Conservation (phyloP, 2,797 vertebrate species). For the Gobio occitaniae region DNA sequence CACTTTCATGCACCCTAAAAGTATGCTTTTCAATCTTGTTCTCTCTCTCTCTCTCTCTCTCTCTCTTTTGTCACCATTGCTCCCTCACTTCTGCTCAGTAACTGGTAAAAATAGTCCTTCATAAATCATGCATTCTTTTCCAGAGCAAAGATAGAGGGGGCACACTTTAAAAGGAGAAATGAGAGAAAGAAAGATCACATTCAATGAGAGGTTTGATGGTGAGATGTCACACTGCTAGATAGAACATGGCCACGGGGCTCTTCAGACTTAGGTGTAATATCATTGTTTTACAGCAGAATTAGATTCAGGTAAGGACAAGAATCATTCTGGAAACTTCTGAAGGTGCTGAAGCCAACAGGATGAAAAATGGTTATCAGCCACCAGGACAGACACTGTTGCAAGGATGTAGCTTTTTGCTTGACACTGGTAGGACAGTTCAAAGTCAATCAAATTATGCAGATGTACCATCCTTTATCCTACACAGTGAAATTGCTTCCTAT, state of each 20-base stretch:
- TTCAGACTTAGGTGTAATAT: constrained; percentile 20
- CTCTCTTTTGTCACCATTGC: constrained; percentile 35
- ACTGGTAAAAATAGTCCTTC: constrained; percentile 87
- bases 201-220: constrained; percentile 52
- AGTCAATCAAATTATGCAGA: neutral
- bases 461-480: neutral
- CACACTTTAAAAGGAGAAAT: constrained; percentile 47
- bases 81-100: constrained; percentile 74
- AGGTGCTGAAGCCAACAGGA: neutral
- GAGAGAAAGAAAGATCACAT: constrained; percentile 47
- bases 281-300: constrained; percentile 31
- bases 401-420: neutral
- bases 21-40: constrained; percentile 57
- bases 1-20: constrained; percentile 45
- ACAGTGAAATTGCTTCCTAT: neutral
- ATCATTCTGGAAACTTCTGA: constrained; percentile 3
- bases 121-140: constrained; percentile 85
- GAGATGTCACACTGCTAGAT: constrained; percentile 34
- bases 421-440: neutral
- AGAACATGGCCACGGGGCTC: constrained; percentile 39
- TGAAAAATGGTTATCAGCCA: neutral
- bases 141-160: constrained; percentile 56
- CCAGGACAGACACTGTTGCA: neutral
- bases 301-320: constrained; percentile 19
- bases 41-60: constrained; percentile 33